phyloP scores from a whole-genome alignment of 2,113 vertebrate genomes.

The Bos taurus region DNA sequence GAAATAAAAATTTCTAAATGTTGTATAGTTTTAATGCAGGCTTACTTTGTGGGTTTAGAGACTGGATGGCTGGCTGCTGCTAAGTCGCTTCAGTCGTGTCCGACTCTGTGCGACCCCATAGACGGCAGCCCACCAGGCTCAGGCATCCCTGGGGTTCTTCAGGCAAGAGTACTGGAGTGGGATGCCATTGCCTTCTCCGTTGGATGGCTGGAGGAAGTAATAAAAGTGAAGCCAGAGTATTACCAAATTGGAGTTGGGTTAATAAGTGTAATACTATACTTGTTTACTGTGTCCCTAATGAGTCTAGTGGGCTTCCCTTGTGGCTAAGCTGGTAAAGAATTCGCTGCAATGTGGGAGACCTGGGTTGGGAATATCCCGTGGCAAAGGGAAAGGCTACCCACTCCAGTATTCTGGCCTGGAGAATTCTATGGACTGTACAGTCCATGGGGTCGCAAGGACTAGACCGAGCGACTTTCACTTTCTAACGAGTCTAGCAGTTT shows the following conservation, averaged over 20 bases:
- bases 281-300: neutral
- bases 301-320: neutral
- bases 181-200: neutral
- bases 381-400: neutral
- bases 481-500: neutral
- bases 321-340: neutral
- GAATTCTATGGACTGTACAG: neutral
- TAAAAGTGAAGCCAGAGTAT: conserved; percentile 26
- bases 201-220: neutral
- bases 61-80: neutral
- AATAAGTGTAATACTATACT: neutral
- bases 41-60: conserved; percentile 6
- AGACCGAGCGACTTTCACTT: neutral
- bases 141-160: neutral
- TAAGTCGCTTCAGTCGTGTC: neutral
- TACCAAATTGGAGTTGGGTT: neutral
- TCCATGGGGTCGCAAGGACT: neutral
- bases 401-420: neutral
- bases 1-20: neutral
- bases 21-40: neutral
- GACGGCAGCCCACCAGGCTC: neutral
- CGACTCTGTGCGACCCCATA: neutral
- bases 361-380: neutral
- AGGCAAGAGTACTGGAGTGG: neutral
- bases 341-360: neutral